Evolutionary conservation across 2,797 vertebrate genomes (phyloP), one percentile per base, ranked within the genome.

Genomic region (Oreonectes daqikongensis): DNA sequence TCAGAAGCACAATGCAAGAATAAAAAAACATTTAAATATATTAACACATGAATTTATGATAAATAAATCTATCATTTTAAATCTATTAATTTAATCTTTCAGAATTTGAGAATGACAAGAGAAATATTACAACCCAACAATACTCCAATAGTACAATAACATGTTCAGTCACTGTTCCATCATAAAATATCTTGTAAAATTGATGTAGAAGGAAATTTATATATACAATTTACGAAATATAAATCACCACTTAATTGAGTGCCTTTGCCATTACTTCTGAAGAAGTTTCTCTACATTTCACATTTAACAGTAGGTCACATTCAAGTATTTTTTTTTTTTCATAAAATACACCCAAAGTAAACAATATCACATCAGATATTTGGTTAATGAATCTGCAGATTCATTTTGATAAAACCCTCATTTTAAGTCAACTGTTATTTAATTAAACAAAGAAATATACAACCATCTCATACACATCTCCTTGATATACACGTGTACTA

Each of bases 281-380:
- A 38, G 15, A 24, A 0, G 4, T 75, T 55, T 66, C 30, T 44
- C 28, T 53, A 42, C n/a, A 57, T 46, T 53, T 18, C 12, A n/a
- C 38, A 18, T 30, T 38, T 12, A 61, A 61, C 30, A 35, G 10
- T 10, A 35, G 17, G 30, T 69, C 30, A 60, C 8, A 20, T 68
- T 68, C 52, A 76, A 76, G 65, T 69, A 52, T 48, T 60, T 61
- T 46, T 48, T 60, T 61, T 46, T 30, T 10, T 30, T 60, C 15
- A 68, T 30, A 14, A 76, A 68, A 69, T 15, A 60, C 10, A 48
- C 59, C 1, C 3, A 35, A 24, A 48, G 40, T 48, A 15, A 60
- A 69, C 50, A 59, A 50, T 28, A 17, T 44, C 44, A 53, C 20
- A 26, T 59, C 53, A 60, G 65, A 76, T 60, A 20, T 69, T 50